Evolutionary conservation across 2,888 invertebrate species (phyloP).

Genomic region (Erebia aethiops): DNA sequence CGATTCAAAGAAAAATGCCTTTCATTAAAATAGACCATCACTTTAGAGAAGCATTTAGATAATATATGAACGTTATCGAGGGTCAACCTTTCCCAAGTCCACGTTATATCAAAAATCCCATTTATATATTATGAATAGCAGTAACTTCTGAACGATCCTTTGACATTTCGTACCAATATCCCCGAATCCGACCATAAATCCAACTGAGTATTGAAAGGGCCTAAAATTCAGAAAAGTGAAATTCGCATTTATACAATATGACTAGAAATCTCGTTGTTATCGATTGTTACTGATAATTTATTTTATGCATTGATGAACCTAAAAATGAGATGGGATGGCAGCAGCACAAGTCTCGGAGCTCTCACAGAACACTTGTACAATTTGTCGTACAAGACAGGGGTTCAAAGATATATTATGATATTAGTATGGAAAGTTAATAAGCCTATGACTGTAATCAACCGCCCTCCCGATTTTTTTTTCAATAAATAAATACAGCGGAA

Average conservation of each 20-base stretch:
- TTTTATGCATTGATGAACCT: background rate
- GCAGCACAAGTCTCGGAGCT: too few relatives aligned
- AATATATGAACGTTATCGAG: slow-evolving; percentile 11
- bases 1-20: background rate
- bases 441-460: too few relatives aligned
- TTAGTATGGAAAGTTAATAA: too few relatives aligned
- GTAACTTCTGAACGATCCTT: slow-evolving; percentile 36
- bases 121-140: slow-evolving; percentile 39
- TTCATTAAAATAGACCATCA: slow-evolving; percentile 14
- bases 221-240: slow-evolving; percentile 34
- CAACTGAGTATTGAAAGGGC: slow-evolving; percentile 16
- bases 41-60: slow-evolving; percentile 11
- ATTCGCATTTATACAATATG: slow-evolving; percentile 36
- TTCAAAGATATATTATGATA: too few relatives aligned
- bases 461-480: too few relatives aligned
- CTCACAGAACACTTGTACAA: too few relatives aligned
- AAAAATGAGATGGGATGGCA: too few relatives aligned
- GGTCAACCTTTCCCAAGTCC: slow-evolving; percentile 24
- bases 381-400: too few relatives aligned
- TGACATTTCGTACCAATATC: slow-evolving; percentile 37
- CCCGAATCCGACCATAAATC: slow-evolving; percentile 13
- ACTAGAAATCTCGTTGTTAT: slow-evolving; percentile 16
- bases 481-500: too few relatives aligned
- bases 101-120: slow-evolving; percentile 32
- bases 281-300: slow-evolving; percentile 2